Evolutionary conservation across 2,113 vertebrate genomes (phyloP), one percentile per base, ranked within the genome.

Genomic region (Myocastor coypus): DNA sequence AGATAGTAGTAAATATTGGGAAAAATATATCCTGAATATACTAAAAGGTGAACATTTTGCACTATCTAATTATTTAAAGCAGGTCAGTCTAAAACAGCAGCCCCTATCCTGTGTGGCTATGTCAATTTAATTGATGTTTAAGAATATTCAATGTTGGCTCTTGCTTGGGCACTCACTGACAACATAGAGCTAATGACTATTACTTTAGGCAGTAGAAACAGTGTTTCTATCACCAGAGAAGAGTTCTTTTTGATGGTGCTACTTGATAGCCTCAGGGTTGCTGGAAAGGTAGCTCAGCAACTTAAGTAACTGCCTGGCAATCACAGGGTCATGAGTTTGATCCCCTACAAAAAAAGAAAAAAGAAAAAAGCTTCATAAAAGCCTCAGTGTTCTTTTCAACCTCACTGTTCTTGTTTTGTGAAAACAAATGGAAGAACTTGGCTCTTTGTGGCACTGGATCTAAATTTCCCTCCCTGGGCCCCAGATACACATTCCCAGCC

Each of bases 61-160:
- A 52, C 63, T 37, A 1, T 20, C 73, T 84, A 40, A 91, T 93
- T 91, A 85, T 75, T 93, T 63, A 89, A 96, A 81, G 6, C 9
- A 46, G 24, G 30, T 11, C 16, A 32, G 26, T 75, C 64, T 77
- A 68, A 40, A 40, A 22, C 81, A 83, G 40, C 82, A 84, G 40
- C 63, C 28, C 42, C 52, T 63, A 84, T 24, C 71, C 71, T 42
- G 34, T 84, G 71, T 89, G 91, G 34, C 71, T 75, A 75, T 28
- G 24, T 42, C 40, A 73, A 40, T 40, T n/a, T 75, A 75, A 73
- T 92, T 78, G 42, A 52, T 71, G 52, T 52, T 24, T 55, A 63
- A 61, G 57, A 81, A 91, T 84, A 88, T 89, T 75, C 85, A 85
- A 68, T 30, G 32, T 7, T 83, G 13, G 19, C 57, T 17, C 6